Evolutionary conservation across 1,140 invertebrate genomes (phyloP), one percentile per base, ranked within the genome.

Genomic region (Frieseomelitta varia): DNA sequence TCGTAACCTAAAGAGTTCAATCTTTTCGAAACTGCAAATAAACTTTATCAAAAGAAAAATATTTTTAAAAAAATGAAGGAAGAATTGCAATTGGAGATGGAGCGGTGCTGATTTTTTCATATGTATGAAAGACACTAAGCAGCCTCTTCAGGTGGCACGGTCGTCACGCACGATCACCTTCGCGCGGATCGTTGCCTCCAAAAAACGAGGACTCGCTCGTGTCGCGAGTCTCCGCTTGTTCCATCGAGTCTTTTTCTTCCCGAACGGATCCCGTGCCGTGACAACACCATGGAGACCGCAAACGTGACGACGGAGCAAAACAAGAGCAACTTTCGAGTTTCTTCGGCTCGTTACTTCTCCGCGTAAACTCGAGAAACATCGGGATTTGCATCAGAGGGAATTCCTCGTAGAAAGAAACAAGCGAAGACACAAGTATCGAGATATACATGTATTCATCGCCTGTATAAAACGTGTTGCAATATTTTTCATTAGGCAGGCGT

Each of bases 221-320:
- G 78, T 47, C 67, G 34, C 34, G 68, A 63, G 68, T 61, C 79
- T 51, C n/a, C 12, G 6, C 24, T 72, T 53, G 69, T 72, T 47
- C 68, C 39, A 12, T n/a, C 76, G 61, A 15, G 17, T 55, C 39
- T 72, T 79, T 72, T 84, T 79, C 67, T 71, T 56, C 21, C 19
- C 30, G 21, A 77, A 30, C 68, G 47, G 67, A 79, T 69, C 69
- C 65, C 34, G 68, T 30, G 67, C 69, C 78, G 78, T 79, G 73
- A 88, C 63, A 65, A 68, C 68, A 85, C 79, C 68, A 63, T 55
- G 34, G 84, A 85, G 77, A 65, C 56, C 74, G 72, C 51, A 61
- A 87, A 88, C 87, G 86, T 88, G 86, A 85, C 78, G 61, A 78
- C 68, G 75, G 71, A 85, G 76, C 74, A 83, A 81, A 81, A 88